Base-by-base conservation (phyloP, 2,113 vertebrate species). In the Scomber scombrus region DNA sequence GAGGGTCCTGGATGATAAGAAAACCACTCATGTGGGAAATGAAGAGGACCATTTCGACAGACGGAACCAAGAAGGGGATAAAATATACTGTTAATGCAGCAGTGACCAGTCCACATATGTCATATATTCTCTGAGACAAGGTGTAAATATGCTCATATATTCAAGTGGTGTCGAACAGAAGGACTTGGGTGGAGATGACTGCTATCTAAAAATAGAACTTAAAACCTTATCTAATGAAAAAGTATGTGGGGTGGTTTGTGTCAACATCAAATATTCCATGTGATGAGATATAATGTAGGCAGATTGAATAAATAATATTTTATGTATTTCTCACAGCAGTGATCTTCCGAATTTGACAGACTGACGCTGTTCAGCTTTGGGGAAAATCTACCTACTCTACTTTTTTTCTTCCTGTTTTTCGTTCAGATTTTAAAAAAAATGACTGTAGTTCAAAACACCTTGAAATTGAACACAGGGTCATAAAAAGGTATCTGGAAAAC, bases 1-100 rank as follows among this genome's bases (percentile, higher is more conserved):
- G 75, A 85, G 72, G 82, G 82, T 63, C 64, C 55, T 18, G 51
- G 84, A 75, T 93, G 88, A 94, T 92, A 93, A 92, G 93, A 91
- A 93, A 93, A 90, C 83, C 90, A 86, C 80, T 93, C 91, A 90
- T 91, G 92, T 91, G 93, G 80, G 87, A 93, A 93, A 94, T 91
- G 90, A 93, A 89, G 87, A 76, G 71, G 76, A 88, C 62, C 73
- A 66, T 86, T 85, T 87, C 78, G 64, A n/a, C 81, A 88, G 85
- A 89, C 80, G 18, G 82, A 86, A 74, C 75, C 77, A 92, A 80
- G 86, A 88, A 64, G 84, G 63, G 58, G 82, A 83, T 89, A 92
- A 92, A 92, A 90, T 94, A 92, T 88, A 80, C 69, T 76, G 82
- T 89, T 88, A 90, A 91, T 84, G 88, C 92, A 85, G 90, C 74